A percentile compares a stretch with the other conserved stretches of the same genome.
Conservation (phyloP, 2,797 vertebrate genomes). For the Iguana delicatissima region DNA sequence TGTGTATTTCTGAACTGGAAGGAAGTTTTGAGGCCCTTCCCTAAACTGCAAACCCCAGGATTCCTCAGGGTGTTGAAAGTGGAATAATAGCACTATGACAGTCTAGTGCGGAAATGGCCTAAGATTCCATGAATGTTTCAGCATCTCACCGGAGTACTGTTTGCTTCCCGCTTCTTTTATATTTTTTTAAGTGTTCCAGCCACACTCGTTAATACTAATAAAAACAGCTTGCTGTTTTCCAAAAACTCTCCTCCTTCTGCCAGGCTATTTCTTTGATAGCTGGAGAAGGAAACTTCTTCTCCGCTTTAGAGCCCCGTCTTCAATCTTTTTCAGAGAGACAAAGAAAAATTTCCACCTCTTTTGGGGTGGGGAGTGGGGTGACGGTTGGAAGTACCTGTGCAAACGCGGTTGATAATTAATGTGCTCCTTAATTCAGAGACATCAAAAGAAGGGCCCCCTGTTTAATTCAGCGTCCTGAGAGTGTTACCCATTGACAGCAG, state of each 20-base stretch:
- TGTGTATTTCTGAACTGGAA: too few relatives aligned
- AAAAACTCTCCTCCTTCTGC: neutral
- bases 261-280: too few relatives aligned
- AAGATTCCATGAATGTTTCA: too few relatives aligned
- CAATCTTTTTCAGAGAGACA: neutral
- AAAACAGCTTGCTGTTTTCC: too few relatives aligned
- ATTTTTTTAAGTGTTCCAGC: neutral
- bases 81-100: too few relatives aligned
- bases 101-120: too few relatives aligned
- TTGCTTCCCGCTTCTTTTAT: too few relatives aligned
- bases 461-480: slow-evolving; percentile 64
- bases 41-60: too few relatives aligned
- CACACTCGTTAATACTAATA: neutral
- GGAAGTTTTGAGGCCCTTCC: too few relatives aligned
- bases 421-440: slow-evolving; percentile 63
- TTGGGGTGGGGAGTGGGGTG: neutral
- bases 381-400: slow-evolving; percentile 25
- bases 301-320: neutral
- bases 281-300: neutral
- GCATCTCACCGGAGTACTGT: too few relatives aligned
- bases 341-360: slow-evolving; percentile 18
- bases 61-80: too few relatives aligned
- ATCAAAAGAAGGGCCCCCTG: slow-evolving; percentile 63
- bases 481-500: slow-evolving; percentile 42
- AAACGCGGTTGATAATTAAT: slow-evolving; percentile 68